Percentiles rank a stretch among this genome's conserved stretches.
These are phyloP conservation scores for Pelvicachromis taeniatus DNA, from an alignment of 2,113 vertebrate genomes.

Conservation along the genomic window DNA sequence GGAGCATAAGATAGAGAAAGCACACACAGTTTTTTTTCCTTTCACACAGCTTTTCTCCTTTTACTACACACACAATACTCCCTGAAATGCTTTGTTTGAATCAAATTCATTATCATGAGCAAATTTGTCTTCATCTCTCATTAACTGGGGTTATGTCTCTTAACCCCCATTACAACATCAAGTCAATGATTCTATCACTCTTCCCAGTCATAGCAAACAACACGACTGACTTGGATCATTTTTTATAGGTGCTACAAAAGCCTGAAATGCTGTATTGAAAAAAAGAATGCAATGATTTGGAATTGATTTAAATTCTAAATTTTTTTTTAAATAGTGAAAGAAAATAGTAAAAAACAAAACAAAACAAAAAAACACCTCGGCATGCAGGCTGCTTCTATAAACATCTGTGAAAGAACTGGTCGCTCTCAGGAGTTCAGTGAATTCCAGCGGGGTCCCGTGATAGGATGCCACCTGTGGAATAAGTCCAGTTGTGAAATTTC, in stretches of 20 bases:
- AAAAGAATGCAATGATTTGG: not conserved
- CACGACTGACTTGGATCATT: not conserved
- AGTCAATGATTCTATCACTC: constrained; percentile 48
- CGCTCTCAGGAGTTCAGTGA: not conserved
- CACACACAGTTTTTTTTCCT: constrained; percentile 5
- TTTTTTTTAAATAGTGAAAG: not conserved
- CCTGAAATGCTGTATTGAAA: not conserved
- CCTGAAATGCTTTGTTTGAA: constrained; percentile 35
- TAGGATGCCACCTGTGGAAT: not conserved
- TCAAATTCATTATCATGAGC: constrained; percentile 37
- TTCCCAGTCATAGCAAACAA: constrained; percentile 40
- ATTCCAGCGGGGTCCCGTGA: not conserved
- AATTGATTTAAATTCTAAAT: not conserved
- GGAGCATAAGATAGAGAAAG: constrained; percentile 14
- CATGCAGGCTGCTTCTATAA: not conserved
- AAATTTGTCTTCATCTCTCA: constrained; percentile 45
- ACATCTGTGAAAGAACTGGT: not conserved
- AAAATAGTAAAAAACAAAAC: not conserved
- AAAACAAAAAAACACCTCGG: not conserved
- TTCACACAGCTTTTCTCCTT: not conserved
- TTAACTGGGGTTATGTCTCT: constrained; percentile 51
- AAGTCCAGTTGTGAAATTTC: not conserved
- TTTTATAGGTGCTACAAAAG: not conserved
- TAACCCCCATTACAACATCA: constrained; percentile 44
- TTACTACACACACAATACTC: constrained; percentile 9